These are phyloP conservation scores for Crotalus tigris DNA, from an alignment of 2,113 vertebrate species.

Conservation along the genomic window DNA sequence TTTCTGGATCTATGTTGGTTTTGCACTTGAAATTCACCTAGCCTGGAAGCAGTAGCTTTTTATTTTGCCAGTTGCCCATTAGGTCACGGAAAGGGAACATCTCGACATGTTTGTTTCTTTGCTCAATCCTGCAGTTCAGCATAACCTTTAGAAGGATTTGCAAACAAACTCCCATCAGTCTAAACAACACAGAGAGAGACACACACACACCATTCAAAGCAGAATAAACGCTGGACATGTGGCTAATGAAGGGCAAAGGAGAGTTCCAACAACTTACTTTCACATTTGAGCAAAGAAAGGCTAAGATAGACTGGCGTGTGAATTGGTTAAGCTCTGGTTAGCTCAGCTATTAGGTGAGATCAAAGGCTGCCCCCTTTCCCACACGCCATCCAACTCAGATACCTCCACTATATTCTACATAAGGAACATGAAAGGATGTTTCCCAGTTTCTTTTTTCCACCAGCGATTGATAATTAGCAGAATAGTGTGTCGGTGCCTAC, in stretches of 20 bases:
- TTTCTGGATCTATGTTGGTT: neutral
- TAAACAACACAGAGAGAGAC: neutral
- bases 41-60: slow-evolving; percentile 9
- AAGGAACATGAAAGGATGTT: neutral
- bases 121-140: neutral
- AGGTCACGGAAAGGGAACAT: neutral
- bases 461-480: neutral
- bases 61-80: neutral
- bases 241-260: neutral
- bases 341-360: neutral
- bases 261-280: neutral
- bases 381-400: neutral
- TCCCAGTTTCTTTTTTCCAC: neutral
- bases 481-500: neutral
- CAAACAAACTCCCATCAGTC: fast-evolving
- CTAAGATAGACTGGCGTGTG: neutral
- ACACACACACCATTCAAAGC: neutral
- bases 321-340: neutral
- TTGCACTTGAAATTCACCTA: neutral
- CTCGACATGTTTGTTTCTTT: neutral
- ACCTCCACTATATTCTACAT: neutral
- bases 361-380: neutral
- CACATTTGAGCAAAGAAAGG: too few relatives aligned
- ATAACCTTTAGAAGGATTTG: neutral
- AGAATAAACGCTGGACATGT: neutral